Evolutionary conservation across 2,797 vertebrate genomes (phyloP), one percentile per base, ranked within the genome.

Genomic region (Acipenser oxyrinchus): DNA sequence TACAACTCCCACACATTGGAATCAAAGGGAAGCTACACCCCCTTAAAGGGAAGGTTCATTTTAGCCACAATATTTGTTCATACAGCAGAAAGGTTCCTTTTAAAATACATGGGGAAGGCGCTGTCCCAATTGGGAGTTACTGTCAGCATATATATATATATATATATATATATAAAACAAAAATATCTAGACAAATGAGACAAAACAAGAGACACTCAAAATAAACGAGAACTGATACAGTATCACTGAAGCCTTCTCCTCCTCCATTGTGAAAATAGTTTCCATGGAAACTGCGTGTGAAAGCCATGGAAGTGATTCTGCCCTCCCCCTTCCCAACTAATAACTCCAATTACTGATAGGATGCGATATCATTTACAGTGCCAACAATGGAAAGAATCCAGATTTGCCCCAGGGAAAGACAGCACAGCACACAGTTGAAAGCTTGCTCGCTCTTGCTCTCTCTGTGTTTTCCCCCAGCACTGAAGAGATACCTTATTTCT

Each of bases 221-320:
- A 78, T 62, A 76, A 70, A 71, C 58, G 62, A 65, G 68, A 59
- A 52, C 69, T 61, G 73, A 73, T 70, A 72, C 70, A 67, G 55
- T 64, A 73, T 73, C 66, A 75, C 68, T 71, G 72, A 68, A 75
- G 71, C 71, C 52, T 72, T 64, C 51, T 63, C 63, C 70, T 66
- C 53, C 59, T 75, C 67, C 75, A 76, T 74, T 74, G 75, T 80
- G 69, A 78, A 68, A 61, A 67, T 37, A 4, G 72, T 74, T 73
- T 71, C 73, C 69, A 49, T 75, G 69, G 73, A 74, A 75, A 80
- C 71, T 37, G 23, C 23, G 23, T 37, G 23, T 37, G 23, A 37
- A 37, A 37, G 23, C 13, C 23, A 4, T 2, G 2, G 23, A 37
- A 37, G 23, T 37, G 23, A 37, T 37, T 37, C 23, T 37, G 23